Evolutionary conservation across 1,140 invertebrate genomes (phyloP), one percentile per base, ranked within the genome.

Genomic region (Danaus plexippus): DNA sequence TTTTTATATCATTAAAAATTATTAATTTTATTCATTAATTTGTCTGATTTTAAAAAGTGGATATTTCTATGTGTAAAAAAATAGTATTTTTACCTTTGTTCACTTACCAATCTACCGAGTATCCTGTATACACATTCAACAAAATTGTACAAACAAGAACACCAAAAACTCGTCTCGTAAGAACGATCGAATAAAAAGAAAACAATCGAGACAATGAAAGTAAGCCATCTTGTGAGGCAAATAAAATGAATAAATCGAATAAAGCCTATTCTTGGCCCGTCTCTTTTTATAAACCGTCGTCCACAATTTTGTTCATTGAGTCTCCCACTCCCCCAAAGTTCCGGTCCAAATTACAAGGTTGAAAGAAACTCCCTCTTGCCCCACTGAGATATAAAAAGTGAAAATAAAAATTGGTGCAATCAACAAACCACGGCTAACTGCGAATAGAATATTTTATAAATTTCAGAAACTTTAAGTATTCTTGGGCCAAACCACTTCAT

Each of bases 161-260:
- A 22, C 43, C 43, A 58, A 55, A 62, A 54, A 49, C 52, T 59
- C 41, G 42, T 54, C 40, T 55, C 47, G 44, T 54, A 54, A 54
- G 47, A 40, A 66, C 52, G 54, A 61, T 59, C 50, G 54, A 65
- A 66, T 62, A 68, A 70, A 69, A 61, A 57, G 57, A 61, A 73
- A 71, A 71, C 56, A 74, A 69, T 61, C 66, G 64, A 66, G 61
- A 67, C 67, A 73, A 69, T 70, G 70, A 71, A 72, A 52, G 64
- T 53, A 65, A 69, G 63, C 63, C 63, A 67, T 73, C 67, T 72
- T 67, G 62, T 57, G 62, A 64, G 67, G 57, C 65, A 70, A 71
- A 71, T 74, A 69, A 73, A 75, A 77, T 68, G 61, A 73, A 75
- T 79, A 77, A 78, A 77, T 80, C 71, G 65, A 77, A 79, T 79